A percentile compares a stretch with the other conserved stretches of the same genome.
These are phyloP conservation scores for Macropus fuliginosus DNA, from an alignment of 2,797 vertebrate species.

Conservation along the genomic window DNA sequence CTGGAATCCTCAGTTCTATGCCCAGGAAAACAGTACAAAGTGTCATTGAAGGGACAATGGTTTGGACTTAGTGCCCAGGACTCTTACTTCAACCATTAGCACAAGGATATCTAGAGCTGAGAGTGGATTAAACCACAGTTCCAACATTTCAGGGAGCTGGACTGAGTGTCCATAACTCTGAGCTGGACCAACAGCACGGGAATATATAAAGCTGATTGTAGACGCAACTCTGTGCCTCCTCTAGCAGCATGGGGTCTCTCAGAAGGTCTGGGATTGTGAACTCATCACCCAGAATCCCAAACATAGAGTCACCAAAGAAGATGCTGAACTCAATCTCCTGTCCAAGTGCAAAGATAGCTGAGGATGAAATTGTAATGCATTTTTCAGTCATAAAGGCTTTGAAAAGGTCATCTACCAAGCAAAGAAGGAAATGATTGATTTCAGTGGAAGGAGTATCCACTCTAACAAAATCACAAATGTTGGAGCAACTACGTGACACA, in stretches of 20 bases:
- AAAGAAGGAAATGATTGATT: background rate
- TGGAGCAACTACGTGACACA: too few species aligned
- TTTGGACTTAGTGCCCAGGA: background rate
- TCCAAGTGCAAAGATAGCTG: background rate
- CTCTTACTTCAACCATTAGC: background rate
- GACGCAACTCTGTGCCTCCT: background rate
- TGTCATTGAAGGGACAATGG: background rate
- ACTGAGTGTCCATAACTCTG: background rate
- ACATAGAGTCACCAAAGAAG: background rate
- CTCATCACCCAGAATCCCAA: background rate
- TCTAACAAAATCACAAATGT: background rate
- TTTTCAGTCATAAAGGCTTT: background rate
- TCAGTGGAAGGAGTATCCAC: background rate
- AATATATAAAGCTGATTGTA: background rate
- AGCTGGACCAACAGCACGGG: background rate
- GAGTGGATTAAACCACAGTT: background rate
- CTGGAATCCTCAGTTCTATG: background rate
- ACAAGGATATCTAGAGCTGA: background rate
- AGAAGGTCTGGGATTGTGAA: background rate
- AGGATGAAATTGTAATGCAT: background rate
- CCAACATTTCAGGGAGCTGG: background rate
- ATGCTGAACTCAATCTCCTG: background rate
- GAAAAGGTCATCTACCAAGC: background rate
- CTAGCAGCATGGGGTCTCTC: background rate
- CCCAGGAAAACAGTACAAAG: background rate